Evolutionary conservation across 2,888 invertebrate genomes (phyloP), one percentile per base, ranked within the genome.

Genomic region (Drosophila infuscata): DNA sequence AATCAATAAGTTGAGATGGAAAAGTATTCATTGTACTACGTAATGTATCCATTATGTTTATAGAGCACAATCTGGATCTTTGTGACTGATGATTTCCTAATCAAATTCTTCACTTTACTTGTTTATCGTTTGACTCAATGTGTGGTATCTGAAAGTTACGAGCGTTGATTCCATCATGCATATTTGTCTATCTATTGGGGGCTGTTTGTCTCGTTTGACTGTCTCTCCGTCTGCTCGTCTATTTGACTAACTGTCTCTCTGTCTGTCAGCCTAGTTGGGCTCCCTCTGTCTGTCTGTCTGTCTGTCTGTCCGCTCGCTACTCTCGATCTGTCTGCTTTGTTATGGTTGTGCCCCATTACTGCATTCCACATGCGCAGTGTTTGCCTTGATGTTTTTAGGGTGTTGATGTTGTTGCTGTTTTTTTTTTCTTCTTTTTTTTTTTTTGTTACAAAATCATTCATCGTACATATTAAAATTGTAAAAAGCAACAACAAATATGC

Each of bases 301-400:
- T 12, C 20, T 25, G 32, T 25, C 25, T 4, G 36, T 54, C n/a
- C 32, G 7, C 46, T 51, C 48, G 51, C 58, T 41, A 43, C 56
- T 51, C 38, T 49, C 41, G 12, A 36, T 56, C 74, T 65, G 58
- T 68, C 61, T 75, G 65, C 72, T 79, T 83, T 84, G 79, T 87
- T 89, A 81, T 87, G 82, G 71, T 75, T 89, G 70, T 79, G 82
- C 85, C 82, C 79, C 82, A 89, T 79, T 89, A 76, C 88, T 89
- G 89, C 86, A 86, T 86, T 86, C 86, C 86, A 88, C 88, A 90
- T 88, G 90, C 90, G 73, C 85, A 84, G 82, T 84, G 89, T 89
- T 86, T 88, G 85, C 88, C 88, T 88, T 86, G 88, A 88, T 86
- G 90, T 89, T 85, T 85, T 89, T 85, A 79, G 83, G 81, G 79